Percentiles rank a stretch among this genome's conserved stretches.
Evolutionary conservation across 2,113 vertebrate species (phyloP).

Genomic region (Caracal caracal): DNA sequence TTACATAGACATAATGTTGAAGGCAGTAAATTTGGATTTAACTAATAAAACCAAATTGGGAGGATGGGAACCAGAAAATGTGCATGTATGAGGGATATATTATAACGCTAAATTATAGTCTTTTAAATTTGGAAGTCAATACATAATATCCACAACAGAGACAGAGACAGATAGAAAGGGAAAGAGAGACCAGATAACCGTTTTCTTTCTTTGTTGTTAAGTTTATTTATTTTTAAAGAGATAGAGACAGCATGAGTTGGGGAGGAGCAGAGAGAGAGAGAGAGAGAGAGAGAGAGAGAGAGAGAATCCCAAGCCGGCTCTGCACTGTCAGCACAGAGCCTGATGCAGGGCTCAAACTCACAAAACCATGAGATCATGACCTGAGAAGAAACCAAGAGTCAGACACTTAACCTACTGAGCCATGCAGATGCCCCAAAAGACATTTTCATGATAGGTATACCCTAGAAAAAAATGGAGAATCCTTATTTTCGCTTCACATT

Average conservation of each 20-base stretch:
- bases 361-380: too few relatives aligned
- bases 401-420: too few relatives aligned
- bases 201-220: too few relatives aligned
- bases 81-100: neutral
- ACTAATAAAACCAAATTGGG: neutral
- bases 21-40: neutral
- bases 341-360: too few relatives aligned
- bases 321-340: too few relatives aligned
- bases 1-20: neutral
- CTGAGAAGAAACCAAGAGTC: too few relatives aligned
- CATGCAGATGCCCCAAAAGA: neutral
- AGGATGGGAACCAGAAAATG: neutral
- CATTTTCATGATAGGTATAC: neutral
- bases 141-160: neutral
- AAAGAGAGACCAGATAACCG: too few relatives aligned
- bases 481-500: neutral
- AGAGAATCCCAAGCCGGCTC: too few relatives aligned
- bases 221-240: too few relatives aligned
- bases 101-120: neutral
- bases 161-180: neutral
- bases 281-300: neutral
- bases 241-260: too few relatives aligned
- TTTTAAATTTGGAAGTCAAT: neutral
- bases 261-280: too few relatives aligned
- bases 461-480: neutral